Percentiles rank a stretch among this genome's conserved stretches.
Evolutionary conservation across 2,113 vertebrate species (phyloP).

Genomic region (Tiliqua scincoides): DNA sequence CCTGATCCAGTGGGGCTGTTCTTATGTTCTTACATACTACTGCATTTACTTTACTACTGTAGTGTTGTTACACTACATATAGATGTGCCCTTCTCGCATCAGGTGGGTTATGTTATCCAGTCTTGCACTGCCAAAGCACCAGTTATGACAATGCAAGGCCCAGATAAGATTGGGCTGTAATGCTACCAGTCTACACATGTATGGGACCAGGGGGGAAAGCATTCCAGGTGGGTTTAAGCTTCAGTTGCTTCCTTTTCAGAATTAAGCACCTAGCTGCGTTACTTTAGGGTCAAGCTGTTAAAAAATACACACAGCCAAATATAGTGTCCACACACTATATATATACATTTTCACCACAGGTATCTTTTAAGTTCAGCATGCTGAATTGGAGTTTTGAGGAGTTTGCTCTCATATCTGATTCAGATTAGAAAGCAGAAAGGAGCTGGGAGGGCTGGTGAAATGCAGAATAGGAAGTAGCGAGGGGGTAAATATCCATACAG

Average conservation of each 20-base stretch:
- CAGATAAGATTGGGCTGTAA: not conserved
- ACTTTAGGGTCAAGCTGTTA: not conserved
- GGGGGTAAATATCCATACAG: not conserved
- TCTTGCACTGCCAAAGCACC: too few species aligned
- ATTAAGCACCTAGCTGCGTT: not conserved
- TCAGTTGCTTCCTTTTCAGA: not conserved
- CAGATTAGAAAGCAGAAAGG: not conserved
- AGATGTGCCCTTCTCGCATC: not conserved
- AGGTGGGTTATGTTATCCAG: not conserved
- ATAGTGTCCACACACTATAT: too few species aligned
- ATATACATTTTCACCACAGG: not conserved
- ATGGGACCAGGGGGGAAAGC: too few species aligned
- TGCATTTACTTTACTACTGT: too few species aligned
- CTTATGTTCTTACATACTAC: too few species aligned
- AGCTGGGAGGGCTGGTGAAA: not conserved
- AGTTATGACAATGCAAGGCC: too few species aligned
- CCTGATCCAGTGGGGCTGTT: too few species aligned
- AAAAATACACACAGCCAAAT: not conserved
- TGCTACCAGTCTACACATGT: not conserved
- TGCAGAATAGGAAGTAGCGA: not conserved
- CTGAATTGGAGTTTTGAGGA: not conserved
- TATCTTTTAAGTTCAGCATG: not conserved
- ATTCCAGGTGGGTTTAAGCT: not conserved
- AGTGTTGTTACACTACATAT: not conserved
- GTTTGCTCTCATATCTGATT: not conserved